Base-by-base conservation (phyloP, 2,888 invertebrate genomes). In the Physocephala rufipes region DNA sequence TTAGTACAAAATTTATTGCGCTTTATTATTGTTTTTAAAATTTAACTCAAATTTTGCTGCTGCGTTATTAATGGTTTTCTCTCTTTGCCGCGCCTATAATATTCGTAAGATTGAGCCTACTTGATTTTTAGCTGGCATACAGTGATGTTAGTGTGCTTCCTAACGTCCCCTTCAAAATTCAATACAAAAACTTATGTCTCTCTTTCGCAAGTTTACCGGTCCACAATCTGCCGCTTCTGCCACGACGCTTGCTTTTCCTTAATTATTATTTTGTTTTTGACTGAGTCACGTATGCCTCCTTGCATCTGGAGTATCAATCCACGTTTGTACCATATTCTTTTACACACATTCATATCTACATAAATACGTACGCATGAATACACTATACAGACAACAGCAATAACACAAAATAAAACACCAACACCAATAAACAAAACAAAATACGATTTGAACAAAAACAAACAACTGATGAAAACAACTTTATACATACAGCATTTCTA, bases 11-110 rank as follows among this genome's bases (percentile, higher is more conserved):
- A 1, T 58, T 26, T 61, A 51, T 76, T 62, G 51, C 67, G 55
- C 55, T 67, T 53, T 55, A 64, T 66, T 72, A 73, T 75, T 19
- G 74, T 73, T 74, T 76, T 70, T 71, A 64, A 67, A 30, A 64
- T 24, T 71, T 19, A 5, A 49, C 16, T n/a, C 49, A 5, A 3
- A 19, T 58, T 58, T 58, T 28, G 36, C 9, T 24, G 24, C n/a
- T 59, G 55, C 2, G 58, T 53, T n/a, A 9, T 45, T 30, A 24
- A 5, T 47, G 5, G 21, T 72, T 72, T 68, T 71, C 67, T 75
- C 28, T 1, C 28, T 21, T 70, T 49, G 19, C 2, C 5, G 26
- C 16, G 4, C 16, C 58, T 7, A 15, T 58, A 24, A 13, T 24
- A 19, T 49, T 2, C 49, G 5, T 49, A 49, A 49, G 45, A 45